phyloP scores from a whole-genome alignment of 1,140 invertebrate genomes.

The Ceratoteleas bidentatus region DNA sequence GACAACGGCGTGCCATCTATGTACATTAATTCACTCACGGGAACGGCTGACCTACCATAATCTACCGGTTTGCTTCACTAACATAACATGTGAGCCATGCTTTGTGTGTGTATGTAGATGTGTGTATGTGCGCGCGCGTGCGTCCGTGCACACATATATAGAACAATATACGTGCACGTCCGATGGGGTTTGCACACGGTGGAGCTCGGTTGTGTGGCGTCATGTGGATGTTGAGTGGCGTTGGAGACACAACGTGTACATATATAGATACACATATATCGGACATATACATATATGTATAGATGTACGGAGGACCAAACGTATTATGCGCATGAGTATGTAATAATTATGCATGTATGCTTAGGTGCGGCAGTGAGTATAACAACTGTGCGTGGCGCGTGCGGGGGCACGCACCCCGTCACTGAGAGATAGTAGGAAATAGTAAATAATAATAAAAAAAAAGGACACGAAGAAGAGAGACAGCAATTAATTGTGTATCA shows the following conservation, averaged over 20 bases:
- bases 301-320: constrained; percentile 73
- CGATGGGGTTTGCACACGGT: constrained; percentile 58
- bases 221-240: constrained; percentile 71
- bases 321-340: constrained; percentile 79
- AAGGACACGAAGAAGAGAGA: constrained; percentile 31
- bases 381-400: constrained; percentile 75
- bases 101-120: constrained; percentile 72
- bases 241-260: constrained; percentile 73
- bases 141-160: constrained; percentile 72
- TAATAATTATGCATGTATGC: constrained; percentile 81
- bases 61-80: constrained; percentile 80
- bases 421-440: constrained; percentile 70
- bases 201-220: constrained; percentile 66
- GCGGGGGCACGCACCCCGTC: constrained; percentile 45
- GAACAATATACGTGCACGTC: constrained; percentile 51
- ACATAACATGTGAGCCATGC: constrained; percentile 78
- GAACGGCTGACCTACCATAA: constrained; percentile 81
- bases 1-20: constrained; percentile 81
- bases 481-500: constrained; percentile 66
- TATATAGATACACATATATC: constrained; percentile 73
- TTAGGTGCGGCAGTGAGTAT: constrained; percentile 80
- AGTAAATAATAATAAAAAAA: constrained; percentile 57
- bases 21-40: constrained; percentile 81
- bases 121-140: constrained; percentile 27
- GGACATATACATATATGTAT: constrained; percentile 68